phyloP scores from a whole-genome alignment of 2,113 vertebrate genomes.

The Poecile atricapillus region DNA sequence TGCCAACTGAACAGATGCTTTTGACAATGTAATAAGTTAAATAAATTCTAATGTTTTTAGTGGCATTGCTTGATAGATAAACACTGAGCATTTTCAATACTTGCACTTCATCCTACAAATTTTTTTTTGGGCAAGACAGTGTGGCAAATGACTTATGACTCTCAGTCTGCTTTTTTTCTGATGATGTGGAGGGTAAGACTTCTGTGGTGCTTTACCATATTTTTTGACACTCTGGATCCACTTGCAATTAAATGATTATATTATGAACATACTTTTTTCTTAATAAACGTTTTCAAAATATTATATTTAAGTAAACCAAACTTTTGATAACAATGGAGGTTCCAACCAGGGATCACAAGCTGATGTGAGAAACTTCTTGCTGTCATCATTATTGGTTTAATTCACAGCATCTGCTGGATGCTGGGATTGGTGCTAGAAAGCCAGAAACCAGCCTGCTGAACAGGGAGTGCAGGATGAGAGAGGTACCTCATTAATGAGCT shows the following conservation, averaged over 20 bases:
- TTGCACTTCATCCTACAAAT: background rate
- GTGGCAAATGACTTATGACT: background rate
- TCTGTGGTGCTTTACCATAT: background rate
- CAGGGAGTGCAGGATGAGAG: background rate
- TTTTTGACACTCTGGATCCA: background rate
- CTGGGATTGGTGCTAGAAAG: background rate
- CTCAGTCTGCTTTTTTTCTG: background rate
- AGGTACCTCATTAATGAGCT: background rate
- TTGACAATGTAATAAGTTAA: background rate
- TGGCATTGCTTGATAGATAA: background rate
- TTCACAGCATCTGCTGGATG: background rate
- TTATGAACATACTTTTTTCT: background rate
- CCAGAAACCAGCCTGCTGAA: background rate
- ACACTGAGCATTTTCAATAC: background rate
- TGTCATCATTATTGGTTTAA: background rate
- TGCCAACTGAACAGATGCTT: background rate
- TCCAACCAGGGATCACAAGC: background rate
- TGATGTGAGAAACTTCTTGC: background rate
- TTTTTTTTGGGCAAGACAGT: background rate
- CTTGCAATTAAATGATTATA: background rate
- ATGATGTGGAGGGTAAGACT: background rate
- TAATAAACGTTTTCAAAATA: background rate
- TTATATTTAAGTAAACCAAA: background rate
- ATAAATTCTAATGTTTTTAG: background rate
- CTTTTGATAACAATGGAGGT: background rate